These are phyloP conservation scores for Salticus scenicus DNA, from an alignment of 2,888 invertebrate species.

Conservation along the genomic window DNA sequence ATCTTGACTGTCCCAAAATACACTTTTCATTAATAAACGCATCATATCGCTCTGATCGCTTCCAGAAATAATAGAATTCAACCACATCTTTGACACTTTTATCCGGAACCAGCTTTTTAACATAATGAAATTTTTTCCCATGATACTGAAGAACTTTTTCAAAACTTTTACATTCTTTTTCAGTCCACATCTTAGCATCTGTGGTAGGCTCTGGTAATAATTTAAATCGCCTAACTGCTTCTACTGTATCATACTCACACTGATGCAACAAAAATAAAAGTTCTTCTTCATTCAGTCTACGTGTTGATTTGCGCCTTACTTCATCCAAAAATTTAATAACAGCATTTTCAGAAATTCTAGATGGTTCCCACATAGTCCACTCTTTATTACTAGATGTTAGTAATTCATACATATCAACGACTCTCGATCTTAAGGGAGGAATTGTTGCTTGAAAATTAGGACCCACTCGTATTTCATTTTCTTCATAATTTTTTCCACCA, in stretches of 20 bases:
- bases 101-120: conserved; percentile 16
- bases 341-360: neutral
- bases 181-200: neutral
- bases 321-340: conserved; percentile 2
- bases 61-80: conserved; percentile 49
- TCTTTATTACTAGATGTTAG: no score
- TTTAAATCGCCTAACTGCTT: conserved; percentile 4
- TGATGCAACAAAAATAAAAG: conserved; percentile 19
- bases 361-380: conserved; percentile 32
- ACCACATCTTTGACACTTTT: conserved; percentile 15
- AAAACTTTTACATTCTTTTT: conserved; percentile 4
- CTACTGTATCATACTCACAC: conserved; percentile 11
- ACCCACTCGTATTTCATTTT: conserved; percentile 2
- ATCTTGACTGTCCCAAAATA: neutral
- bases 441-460: conserved; percentile 11
- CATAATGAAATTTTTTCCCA: conserved; percentile 23
- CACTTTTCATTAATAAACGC: conserved; percentile 9
- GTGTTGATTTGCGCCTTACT: neutral
- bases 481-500: neutral
- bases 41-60: conserved; percentile 39
- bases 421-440: neutral
- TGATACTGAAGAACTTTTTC: conserved; percentile 10
- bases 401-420: neutral
- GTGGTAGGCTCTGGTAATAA: neutral
- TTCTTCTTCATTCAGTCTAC: conserved; percentile 6